These are phyloP conservation scores for Cephus nigrinus DNA, from an alignment of 2,888 invertebrate genomes.

Conservation along the genomic window DNA sequence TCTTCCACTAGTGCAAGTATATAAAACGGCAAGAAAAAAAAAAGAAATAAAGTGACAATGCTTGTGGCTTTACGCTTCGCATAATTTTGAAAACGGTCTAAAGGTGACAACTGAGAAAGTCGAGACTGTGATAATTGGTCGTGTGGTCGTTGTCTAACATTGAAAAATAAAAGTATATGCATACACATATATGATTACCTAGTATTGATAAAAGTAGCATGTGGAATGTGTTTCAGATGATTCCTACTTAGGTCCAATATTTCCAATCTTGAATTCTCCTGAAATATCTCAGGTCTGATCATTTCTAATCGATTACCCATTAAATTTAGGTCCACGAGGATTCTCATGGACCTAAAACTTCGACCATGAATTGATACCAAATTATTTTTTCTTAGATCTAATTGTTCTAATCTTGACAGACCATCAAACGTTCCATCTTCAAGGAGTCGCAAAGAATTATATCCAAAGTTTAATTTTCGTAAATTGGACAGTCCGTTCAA, in stretches of 20 bases:
- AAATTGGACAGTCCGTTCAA: constrained; percentile 77
- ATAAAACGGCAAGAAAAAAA: constrained; percentile 10
- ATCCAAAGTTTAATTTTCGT: constrained; percentile 76
- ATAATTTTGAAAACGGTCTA: neutral
- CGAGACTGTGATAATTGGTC: neutral
- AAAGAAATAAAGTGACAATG: constrained; percentile 1
- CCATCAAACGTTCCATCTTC: constrained; percentile 80
- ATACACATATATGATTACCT: constrained; percentile 49
- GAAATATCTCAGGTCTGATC: constrained; percentile 76
- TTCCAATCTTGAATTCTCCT: constrained; percentile 74
- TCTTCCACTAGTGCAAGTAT: constrained; percentile 35
- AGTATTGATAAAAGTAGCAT: constrained; percentile 71
- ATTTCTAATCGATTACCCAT: constrained; percentile 81
- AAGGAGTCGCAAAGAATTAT: constrained; percentile 78
- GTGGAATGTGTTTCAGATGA: constrained; percentile 76
- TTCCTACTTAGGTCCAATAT: constrained; percentile 82
- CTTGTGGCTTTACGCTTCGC: neutral
- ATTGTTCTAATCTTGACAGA: constrained; percentile 75
- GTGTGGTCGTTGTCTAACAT: neutral
- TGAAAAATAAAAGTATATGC: neutral
- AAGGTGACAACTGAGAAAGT: neutral
- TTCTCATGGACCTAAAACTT: constrained; percentile 73
- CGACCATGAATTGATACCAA: constrained; percentile 75
- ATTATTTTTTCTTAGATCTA: constrained; percentile 82
- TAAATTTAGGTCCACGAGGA: constrained; percentile 78